phyloP scores from a whole-genome alignment of 1,140 invertebrate species.

The Hesperophylax magnus region DNA sequence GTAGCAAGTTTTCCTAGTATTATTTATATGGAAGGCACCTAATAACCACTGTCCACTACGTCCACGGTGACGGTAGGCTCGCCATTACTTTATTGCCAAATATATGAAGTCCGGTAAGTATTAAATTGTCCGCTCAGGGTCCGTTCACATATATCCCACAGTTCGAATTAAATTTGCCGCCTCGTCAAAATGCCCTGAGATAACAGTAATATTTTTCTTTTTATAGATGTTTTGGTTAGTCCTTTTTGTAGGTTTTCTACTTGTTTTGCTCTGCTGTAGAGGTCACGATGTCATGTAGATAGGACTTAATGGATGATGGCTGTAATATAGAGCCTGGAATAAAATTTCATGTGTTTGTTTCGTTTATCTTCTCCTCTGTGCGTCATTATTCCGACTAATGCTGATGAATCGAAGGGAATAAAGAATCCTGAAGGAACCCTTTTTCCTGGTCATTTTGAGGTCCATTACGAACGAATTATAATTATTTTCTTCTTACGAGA shows the following conservation, averaged over 20 bases:
- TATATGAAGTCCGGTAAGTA: constrained; percentile 26
- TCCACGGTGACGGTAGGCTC: neutral
- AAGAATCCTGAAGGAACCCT: constrained; percentile 6
- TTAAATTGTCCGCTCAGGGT: constrained; percentile 11
- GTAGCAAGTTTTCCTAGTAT: no score
- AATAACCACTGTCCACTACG: no score
- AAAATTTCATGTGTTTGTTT: constrained; percentile 44
- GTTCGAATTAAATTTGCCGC: neutral
- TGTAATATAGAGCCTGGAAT: constrained; percentile 37
- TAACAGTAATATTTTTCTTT: no score
- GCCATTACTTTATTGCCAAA: constrained; percentile 27
- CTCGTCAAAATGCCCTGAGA: neutral
- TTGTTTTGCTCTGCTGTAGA: neutral
- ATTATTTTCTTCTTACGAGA: neutral
- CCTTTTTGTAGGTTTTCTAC: neutral
- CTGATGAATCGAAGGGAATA: constrained; percentile 32
- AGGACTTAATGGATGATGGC: constrained; percentile 29
- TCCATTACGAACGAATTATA: constrained; percentile 9
- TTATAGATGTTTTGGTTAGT: no score
- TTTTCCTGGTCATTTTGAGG: constrained; percentile 18
- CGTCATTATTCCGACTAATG: constrained; percentile 23
- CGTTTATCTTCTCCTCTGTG: constrained; percentile 28
- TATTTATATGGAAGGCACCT: no score
- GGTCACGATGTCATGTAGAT: constrained; percentile 9
- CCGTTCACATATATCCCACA: neutral